Base-by-base conservation (phyloP, 2,113 vertebrate species). In the Myotis brandtii region DNA sequence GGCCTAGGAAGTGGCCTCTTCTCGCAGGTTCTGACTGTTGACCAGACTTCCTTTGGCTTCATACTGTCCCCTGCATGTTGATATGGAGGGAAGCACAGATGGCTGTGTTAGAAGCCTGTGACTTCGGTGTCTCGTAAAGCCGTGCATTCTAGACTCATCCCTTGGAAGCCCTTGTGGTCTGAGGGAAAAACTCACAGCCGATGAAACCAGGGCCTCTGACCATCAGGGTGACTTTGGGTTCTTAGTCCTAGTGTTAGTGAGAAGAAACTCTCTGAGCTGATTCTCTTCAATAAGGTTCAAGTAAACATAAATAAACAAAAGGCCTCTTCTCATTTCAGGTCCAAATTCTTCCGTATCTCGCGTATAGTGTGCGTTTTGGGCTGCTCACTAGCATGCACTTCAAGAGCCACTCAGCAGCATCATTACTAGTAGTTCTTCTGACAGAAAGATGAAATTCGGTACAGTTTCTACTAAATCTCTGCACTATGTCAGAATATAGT, bases 211-310 rank as follows among this genome's bases (percentile, higher is more conserved):
- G 70, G 32, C 90, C 80, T 93, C 66, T 84, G 21, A 86, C 40
- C 46, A 48, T 37, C 34, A n/a, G 73, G 43, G 56, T 93, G 69
- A 59, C 72, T 64, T 91, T 80, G 69, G 59, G 37, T 23, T 85
- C 90, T 64, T 64, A 9, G 56, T 88, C 82, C 46, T 89, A 40
- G 59, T 67, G 6, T 88, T 81, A 62, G 73, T 73, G 81, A 14
- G 56, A 75, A 70, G 77, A 81, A 86, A 89, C 21, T 40, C 67
- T 89, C 54, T 52, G 34, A 89, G 83, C 52, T 43, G 23, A 43
- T 76, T 90, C 93, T 96, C 64, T 84, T 94, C 72, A 54, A 6
- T 67, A 77, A 89, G 59, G 46, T 85, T 94, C 70, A 43, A 62
- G 30, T 91, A 70, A 83, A 86, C 11, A 66, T 54, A 79, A 75